Base-by-base conservation (phyloP, 2,888 invertebrate species). In the Vannuccia rotundouncinata region DNA sequence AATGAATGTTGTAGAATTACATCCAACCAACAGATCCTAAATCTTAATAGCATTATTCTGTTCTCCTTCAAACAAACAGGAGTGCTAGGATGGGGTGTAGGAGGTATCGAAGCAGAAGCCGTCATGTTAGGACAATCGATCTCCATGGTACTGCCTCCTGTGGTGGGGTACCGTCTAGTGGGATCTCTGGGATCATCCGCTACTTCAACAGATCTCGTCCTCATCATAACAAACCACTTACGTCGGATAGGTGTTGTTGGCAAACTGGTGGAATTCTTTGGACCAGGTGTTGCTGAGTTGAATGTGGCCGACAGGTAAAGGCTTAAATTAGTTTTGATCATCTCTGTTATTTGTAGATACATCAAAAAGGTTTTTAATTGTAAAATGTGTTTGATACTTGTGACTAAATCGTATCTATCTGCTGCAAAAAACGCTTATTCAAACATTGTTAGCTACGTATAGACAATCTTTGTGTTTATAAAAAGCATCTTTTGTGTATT, bases 251-350 rank as follows among this genome's bases (percentile, higher is more conserved):
- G 98, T 59, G 98, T 98, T 2, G 98, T 98, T 79, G 96, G 96
- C 0, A 97, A 98, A 86, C 98, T 99, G 89, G 98, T 99, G 1
- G 98, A 99, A 89, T 99, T 99, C 90, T 99, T 93, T 88, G 98
- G 98, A 0, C 92, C 95, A 0, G 98, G 98, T 0, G 95, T 97
- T 0, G 88, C 91, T 0, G 92, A 93, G 80, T 89, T 99, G 1
- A 95, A 95, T 80, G 95, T 99, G 82, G 97, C 98, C 0, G 98
- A 99, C 89, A 45, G 45, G 45, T 45, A 10, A 45, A n/a, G n/a
- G n/a, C n/a, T n/a, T n/a, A n/a, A n/a, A n/a, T n/a, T n/a, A n/a
- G n/a, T n/a, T n/a, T n/a, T n/a, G n/a, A n/a, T n/a, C n/a, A n/a
- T n/a, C n/a, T n/a, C n/a, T n/a, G n/a, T n/a, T n/a, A n/a, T n/a